Conservation (phyloP, 2,888 invertebrate species). For the Drosophila emarginata region DNA sequence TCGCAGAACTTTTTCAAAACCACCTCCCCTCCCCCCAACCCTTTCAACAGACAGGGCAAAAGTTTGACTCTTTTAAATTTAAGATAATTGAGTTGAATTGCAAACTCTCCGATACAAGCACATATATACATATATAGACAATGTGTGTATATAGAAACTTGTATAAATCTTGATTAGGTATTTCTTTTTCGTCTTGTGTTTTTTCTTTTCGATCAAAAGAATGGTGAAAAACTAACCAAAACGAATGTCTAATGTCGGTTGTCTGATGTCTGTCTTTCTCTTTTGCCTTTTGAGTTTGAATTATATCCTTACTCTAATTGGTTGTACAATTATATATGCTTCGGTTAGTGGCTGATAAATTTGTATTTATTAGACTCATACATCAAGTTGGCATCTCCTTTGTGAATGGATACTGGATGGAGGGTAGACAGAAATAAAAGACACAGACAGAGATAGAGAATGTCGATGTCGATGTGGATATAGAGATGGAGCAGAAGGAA, state of each 20-base stretch:
- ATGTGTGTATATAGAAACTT: conserved; percentile 8
- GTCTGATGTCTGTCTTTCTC: conserved; percentile 9
- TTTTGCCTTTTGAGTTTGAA: conserved; percentile 52
- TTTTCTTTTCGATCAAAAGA: conserved; percentile 38
- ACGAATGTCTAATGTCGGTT: conserved; percentile 26
- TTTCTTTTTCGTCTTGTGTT: no score
- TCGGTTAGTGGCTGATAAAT: conserved; percentile 74
- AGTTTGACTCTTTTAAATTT: conserved; percentile 45
- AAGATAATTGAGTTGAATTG: conserved; percentile 49
- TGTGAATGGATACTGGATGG: conserved; percentile 17
- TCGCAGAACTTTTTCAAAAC: conserved; percentile 28
- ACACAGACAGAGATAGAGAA: not conserved
- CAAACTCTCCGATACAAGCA: not conserved
- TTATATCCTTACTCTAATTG: conserved; percentile 68
- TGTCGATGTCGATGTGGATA: not conserved
- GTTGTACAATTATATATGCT: conserved; percentile 70
- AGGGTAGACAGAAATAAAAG: not conserved
- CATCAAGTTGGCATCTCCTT: conserved; percentile 64
- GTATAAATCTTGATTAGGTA: conserved; percentile 56
- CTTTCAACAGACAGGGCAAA: not conserved
- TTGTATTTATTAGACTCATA: conserved; percentile 76
- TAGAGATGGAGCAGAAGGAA: not conserved
- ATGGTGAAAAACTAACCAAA: conserved; percentile 27
- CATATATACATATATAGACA: not conserved
- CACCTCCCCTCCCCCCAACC: conserved; percentile 7